Evolutionary conservation across 1,140 invertebrate genomes (phyloP).

Genomic region (Bathynomus jamesi): DNA sequence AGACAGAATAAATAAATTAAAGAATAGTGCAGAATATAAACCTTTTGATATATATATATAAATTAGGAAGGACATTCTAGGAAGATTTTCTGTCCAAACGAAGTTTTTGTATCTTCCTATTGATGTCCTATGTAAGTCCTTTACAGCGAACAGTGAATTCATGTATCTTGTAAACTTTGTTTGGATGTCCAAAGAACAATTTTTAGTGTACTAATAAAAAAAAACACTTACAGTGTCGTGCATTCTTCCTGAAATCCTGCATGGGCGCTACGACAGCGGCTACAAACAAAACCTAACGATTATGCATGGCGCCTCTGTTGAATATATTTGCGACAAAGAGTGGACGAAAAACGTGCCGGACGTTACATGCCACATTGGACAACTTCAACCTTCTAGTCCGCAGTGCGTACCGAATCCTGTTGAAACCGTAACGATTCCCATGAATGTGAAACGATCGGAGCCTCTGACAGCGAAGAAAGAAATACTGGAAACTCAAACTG

Average conservation of each 20-base stretch:
- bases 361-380: constrained; percentile 59
- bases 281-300: constrained; percentile 68
- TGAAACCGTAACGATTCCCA: constrained; percentile 15
- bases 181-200: too few relatives aligned
- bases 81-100: too few relatives aligned
- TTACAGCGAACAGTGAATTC: too few relatives aligned
- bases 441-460: constrained; percentile 22
- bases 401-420: constrained; percentile 43
- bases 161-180: too few relatives aligned
- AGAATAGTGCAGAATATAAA: too few relatives aligned
- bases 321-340: constrained; percentile 42
- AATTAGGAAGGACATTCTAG: too few relatives aligned
- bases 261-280: constrained; percentile 64
- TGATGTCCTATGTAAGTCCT: too few relatives aligned
- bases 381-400: constrained; percentile 53
- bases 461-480: constrained; percentile 10
- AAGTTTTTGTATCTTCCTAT: too few relatives aligned
- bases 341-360: constrained; percentile 23
- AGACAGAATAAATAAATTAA: too few relatives aligned
- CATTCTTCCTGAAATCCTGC: constrained; percentile 58
- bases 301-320: constrained; percentile 58
- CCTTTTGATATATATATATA: too few relatives aligned
- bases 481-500: too few relatives aligned
- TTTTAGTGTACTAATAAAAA: too few relatives aligned
- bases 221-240: constrained; percentile 64